Conservation (phyloP, 2,113 vertebrate genomes). For the Theristicus caerulescens region DNA sequence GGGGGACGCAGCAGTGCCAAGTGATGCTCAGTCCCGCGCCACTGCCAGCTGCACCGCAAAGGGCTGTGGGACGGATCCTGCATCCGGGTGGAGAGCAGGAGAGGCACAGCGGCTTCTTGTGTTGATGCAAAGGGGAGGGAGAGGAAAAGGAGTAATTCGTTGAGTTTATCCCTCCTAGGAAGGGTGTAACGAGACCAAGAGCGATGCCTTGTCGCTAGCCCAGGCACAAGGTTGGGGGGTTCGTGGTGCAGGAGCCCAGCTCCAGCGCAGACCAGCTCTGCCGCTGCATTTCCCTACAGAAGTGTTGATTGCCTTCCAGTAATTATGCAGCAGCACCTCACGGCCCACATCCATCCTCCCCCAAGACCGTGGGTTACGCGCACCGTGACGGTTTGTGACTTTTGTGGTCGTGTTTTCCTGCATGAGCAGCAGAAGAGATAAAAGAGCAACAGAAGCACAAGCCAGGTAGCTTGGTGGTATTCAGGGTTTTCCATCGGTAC, state of each 20-base stretch:
- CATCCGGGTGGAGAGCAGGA: fast-evolving
- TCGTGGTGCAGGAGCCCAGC: neutral
- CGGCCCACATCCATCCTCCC: neutral
- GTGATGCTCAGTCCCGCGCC: neutral
- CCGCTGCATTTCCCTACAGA: neutral
- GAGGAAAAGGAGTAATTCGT: neutral
- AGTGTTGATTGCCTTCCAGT: neutral
- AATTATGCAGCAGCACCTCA: neutral
- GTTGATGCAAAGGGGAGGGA: neutral
- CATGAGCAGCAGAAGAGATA: neutral
- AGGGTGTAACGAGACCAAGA: neutral
- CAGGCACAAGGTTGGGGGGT: neutral
- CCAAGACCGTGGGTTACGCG: fast-evolving
- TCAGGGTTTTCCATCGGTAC: neutral
- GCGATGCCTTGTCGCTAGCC: fast-evolving
- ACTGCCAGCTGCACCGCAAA: neutral
- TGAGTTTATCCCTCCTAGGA: neutral
- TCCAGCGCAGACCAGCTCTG: neutral
- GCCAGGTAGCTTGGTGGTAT: neutral
- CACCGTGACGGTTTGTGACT: fast-evolving
- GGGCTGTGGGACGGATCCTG: neutral
- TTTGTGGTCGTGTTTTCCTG: neutral
- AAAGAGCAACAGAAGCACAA: neutral
- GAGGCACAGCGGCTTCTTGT: neutral
- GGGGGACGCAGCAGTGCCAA: neutral